Percentiles rank a stretch among this genome's conserved stretches.
Evolutionary conservation across 30 jellyfish, hydroid and myxozoan species (phyloP).

Genomic region (Aurelia aurita complex sp. Pacific): DNA sequence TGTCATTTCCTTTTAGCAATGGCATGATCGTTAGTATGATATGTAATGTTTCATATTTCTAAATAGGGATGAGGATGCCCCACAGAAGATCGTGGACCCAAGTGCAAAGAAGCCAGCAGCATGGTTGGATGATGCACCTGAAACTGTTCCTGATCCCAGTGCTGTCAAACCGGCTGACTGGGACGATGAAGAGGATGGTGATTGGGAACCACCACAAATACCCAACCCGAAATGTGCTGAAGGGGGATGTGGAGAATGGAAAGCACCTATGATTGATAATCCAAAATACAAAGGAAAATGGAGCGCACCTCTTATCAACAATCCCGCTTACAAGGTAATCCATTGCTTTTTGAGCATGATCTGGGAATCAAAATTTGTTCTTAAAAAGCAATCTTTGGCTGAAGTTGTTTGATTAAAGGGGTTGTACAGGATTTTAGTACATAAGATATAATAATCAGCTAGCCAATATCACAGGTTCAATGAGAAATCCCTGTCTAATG

Average conservation of each 20-base stretch:
- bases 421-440: no score
- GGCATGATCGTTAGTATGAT: no score
- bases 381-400: neutral
- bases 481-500: no score
- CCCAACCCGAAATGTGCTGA: conserved; percentile 95
- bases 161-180: conserved; percentile 98
- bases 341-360: neutral
- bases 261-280: conserved; percentile 83
- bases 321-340: conserved; percentile 93
- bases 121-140: conserved; percentile 99
- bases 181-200: conserved; percentile 99
- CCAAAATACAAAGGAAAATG: conserved; percentile 98
- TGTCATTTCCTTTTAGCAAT: no score
- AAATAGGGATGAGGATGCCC: conserved; percentile 98
- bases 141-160: conserved; percentile 90
- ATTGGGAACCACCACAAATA: conserved; percentile 99
- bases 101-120: conserved; percentile 93
- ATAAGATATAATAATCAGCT: no score
- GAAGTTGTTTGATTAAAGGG: neutral
- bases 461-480: no score
- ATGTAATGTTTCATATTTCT: neutral
- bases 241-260: conserved; percentile 99
- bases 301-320: conserved; percentile 87
- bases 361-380: neutral
- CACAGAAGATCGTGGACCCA: conserved; percentile 79